Evolutionary conservation across 2,113 vertebrate species (phyloP).

Genomic region (Coracopsis vasa): DNA sequence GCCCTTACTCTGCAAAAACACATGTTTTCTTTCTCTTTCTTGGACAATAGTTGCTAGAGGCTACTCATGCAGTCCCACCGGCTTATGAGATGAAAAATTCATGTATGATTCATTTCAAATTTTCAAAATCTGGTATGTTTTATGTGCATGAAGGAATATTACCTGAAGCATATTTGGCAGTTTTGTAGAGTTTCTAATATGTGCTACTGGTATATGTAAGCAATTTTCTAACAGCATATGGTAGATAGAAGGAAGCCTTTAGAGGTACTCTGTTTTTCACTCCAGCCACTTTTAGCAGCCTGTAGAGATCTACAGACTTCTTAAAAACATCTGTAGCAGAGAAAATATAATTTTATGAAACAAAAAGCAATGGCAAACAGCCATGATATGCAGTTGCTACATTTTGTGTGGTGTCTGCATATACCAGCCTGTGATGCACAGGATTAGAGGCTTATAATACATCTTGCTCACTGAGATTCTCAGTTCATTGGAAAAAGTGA

Average conservation of each 20-base stretch:
- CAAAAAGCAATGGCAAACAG: neutral
- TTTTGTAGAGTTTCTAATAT: neutral
- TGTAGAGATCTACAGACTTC: neutral
- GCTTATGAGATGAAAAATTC: neutral
- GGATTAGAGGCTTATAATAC: neutral
- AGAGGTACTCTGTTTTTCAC: neutral
- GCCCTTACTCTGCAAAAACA: conserved; percentile 8
- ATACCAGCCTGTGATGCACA: neutral
- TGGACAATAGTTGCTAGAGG: neutral
- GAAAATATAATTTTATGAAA: neutral
- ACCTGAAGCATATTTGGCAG: conserved; percentile 40
- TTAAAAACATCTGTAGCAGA: neutral
- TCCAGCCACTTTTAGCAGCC: neutral
- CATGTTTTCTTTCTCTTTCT: neutral
- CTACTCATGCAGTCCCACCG: neutral
- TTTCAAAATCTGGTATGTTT: neutral
- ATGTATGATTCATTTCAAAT: neutral
- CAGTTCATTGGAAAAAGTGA: neutral
- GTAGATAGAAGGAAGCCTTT: neutral
- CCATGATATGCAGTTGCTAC: neutral
- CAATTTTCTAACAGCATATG: conserved; percentile 28
- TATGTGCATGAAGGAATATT: neutral
- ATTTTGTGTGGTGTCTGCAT: neutral
- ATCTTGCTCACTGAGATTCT: neutral
- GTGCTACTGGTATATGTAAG: conserved; percentile 4